Evolutionary conservation across 2,797 vertebrate species (phyloP), one percentile per base, ranked within the genome.

Genomic region (Picus viridis): DNA sequence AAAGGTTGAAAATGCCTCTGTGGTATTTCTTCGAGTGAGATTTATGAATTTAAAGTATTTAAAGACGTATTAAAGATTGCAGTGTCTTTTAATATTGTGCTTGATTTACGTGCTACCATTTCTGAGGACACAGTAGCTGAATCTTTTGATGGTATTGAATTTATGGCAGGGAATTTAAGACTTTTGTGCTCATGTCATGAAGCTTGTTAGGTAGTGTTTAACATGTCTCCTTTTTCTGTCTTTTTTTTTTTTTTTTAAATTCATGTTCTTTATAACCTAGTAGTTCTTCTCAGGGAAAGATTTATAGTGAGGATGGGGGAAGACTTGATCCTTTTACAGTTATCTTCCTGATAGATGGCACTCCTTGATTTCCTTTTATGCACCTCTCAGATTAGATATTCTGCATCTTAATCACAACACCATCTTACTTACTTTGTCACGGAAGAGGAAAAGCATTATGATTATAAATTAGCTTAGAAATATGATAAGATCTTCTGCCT

Each of bases 171-270:
- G 73, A 95, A 85, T 94, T 88, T 76, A 84, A 92, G 49, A 96
- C 94, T 96, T 96, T 94, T 96, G 92, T 94, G 91, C 73, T 91
- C 92, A 90, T 95, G 91, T 95, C 94, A 96, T 32, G 70, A 89
- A 81, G 53, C 75, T 94, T 96, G 93, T 96, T 96, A 96, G 92
- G 89, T 96, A 71, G 94, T 89, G 67, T 94, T 96, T 96, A 96
- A 96, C 62, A 69, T 16, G 94, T 96, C 90, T 90, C 19, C 71
- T 94, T 93, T 96, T 82, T 58, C 12, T 8, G 74, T 84, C 20
- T 49, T 12, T 49, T 29, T 59, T 54, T 77, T 65, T 12, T 89
- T 93, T 65, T 34, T 41, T 92, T 0, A 14, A 86, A 70, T 76
- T 89, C 59, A 81, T 88, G 7, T 72, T 92, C 73, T 90, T 91